Percentiles rank a stretch among this genome's conserved stretches.
These are phyloP conservation scores for Aurelia sp. DNA, from an alignment of 30 jellyfish, hydroid and myxozoan species.

Conservation along the genomic window DNA sequence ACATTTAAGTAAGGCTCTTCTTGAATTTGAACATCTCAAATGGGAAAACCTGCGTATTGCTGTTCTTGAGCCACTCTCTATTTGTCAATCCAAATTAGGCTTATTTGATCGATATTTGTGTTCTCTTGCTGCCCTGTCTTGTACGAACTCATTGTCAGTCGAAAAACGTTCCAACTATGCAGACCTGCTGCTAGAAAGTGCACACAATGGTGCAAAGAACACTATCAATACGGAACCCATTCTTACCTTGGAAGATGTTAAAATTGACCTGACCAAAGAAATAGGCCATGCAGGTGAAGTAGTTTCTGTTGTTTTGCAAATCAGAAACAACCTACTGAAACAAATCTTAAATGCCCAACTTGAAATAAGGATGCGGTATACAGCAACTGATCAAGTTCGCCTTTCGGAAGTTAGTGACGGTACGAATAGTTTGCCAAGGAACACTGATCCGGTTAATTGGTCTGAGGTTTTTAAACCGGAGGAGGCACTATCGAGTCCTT, in stretches of 20 bases:
- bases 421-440: neutral
- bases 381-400: conserved; percentile 47
- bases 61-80: conserved; percentile 87
- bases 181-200: conserved; percentile 59
- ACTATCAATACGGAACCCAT: conserved; percentile 73
- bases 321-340: conserved; percentile 46
- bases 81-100: conserved; percentile 56
- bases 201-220: conserved; percentile 16
- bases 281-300: conserved; percentile 93
- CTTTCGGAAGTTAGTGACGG: conserved; percentile 38
- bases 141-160: conserved; percentile 68
- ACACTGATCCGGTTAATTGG: conserved; percentile 33
- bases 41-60: conserved; percentile 85
- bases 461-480: conserved; percentile 41
- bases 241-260: conserved; percentile 53
- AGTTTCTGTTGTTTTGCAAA: conserved; percentile 51
- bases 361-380: conserved; percentile 66
- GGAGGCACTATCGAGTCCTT: conserved; percentile 26
- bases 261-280: conserved; percentile 68
- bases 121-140: conserved; percentile 80
- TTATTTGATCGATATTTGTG: conserved; percentile 69
- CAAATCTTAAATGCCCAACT: conserved; percentile 56
- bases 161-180: conserved; percentile 64
- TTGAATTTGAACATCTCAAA: conserved; percentile 43
- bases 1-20: conserved; percentile 69